Base-by-base conservation (phyloP, 1,140 invertebrate genomes). In the Monochamus saltuarius region DNA sequence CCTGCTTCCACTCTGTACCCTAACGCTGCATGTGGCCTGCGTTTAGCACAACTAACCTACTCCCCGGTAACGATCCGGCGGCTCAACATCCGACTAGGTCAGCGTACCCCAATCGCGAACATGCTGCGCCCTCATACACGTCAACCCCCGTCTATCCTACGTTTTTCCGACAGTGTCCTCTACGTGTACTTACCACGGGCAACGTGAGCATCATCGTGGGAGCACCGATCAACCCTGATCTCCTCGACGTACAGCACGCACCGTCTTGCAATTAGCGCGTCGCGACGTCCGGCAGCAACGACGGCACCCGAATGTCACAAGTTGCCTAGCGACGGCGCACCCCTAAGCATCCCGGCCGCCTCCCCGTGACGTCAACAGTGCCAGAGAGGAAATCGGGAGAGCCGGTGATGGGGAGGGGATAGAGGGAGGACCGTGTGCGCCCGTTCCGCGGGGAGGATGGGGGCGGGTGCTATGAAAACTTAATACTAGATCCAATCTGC, bases 181-280 rank as follows among this genome's bases (percentile, higher is more conserved):
- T 42, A 16, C 52, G 46, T 57, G 35, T 46, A 66, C 67, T 68
- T 62, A 68, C 67, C 64, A 65, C 63, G 22, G 63, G 55, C 67
- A 68, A 59, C 22, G 67, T 66, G 22, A 68, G 55, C 67, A 68
- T 68, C 67, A 68, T 68, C 61, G 67, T 52, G 11, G 13, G 11
- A 43, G 10, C 9, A 51, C 50, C 34, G 34, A 50, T 19, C 43
- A 14, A 2, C 6, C 29, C 13, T 14, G 34, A 22, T 52, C 50
- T 13, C 37, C 37, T n/a, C 53, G 53, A 19, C 37, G 4, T n/a
- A 17, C 22, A n/a, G 13, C 35, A 8, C 35, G n/a, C 50, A 35
- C 39, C 16, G 39, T 13, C 39, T 13, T 17, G 16, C 39, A 16
- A 16, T 17, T 17, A 13, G n/a, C 16, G 39, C n/a, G 39, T 17